Evolutionary conservation across 2,888 invertebrate species (phyloP), one percentile per base, ranked within the genome.

Genomic region (Lucinisca nassula): DNA sequence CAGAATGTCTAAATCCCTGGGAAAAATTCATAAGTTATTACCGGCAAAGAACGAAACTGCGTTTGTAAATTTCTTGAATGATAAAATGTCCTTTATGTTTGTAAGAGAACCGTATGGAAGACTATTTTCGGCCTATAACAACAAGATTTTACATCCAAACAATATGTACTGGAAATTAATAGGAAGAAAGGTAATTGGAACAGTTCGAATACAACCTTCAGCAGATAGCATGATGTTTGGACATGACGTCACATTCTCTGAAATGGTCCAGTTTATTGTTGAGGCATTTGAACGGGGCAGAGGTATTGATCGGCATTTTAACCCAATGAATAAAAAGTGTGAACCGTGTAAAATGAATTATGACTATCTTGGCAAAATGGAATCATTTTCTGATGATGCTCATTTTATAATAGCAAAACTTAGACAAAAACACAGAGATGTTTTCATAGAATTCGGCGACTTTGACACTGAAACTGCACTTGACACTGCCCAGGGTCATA

Each of bases 101-200:
- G 49, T 49, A 1, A 6, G 74, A 6, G 45, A 74, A 12, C 74
- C 74, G 1, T 74, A 74, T 24, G 30, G 45, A 3, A 40, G 74
- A 49, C 10, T 74, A 8, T 74, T 74, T 45, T 74, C 74, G 27
- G 74, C 74, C 17, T 74, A 74, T 45, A 74, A 45, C 45, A 74
- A 74, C 27, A 74, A 74, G 45, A 40, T 74, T 30, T 24, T 45
- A 12, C 6, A 49, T 49, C 45, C 74, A 6, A 74, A 74, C n/a
- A 45, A 24, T 8, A 3, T 74, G 30, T 74, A n/a, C n/a, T 74
- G 74, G 74, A 24, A 6, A 49, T 1, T 1, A 10, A 35, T 74
- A 14, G 74, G 74, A 45, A 3, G 40, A 12, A 38, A 45, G 3
- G 74, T 74, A 6, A 24, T 74, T 1, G 4, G 45, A 21, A 27